A percentile compares a stretch with the other conserved stretches of the same genome.
These are phyloP conservation scores for Aythya baeri DNA, from an alignment of 2,113 vertebrate genomes.

Conservation along the genomic window DNA sequence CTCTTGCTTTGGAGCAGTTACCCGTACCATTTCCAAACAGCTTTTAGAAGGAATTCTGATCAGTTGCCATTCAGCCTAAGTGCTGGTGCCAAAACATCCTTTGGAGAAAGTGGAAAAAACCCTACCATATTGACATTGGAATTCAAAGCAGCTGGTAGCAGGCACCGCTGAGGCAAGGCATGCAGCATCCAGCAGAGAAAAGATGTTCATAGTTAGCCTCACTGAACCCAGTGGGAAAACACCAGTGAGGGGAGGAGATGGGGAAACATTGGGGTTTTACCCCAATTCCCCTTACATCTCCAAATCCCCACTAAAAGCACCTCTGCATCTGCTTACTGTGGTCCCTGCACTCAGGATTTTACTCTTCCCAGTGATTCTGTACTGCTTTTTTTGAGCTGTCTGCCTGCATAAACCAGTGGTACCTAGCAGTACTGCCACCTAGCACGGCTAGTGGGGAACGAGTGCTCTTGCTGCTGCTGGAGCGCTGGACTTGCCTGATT, in stretches of 20 bases:
- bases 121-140: neutral
- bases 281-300: neutral
- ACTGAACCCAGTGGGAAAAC: neutral
- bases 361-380: neutral
- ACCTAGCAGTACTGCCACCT: neutral
- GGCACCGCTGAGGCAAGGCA: neutral
- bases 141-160: neutral
- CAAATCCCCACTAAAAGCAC: neutral
- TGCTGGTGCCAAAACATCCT: neutral
- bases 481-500: neutral
- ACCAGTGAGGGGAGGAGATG: neutral
- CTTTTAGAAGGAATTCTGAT: neutral
- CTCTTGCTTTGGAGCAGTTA: neutral
- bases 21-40: neutral
- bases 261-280: neutral
- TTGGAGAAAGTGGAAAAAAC: neutral
- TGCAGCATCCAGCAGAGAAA: neutral
- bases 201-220: neutral
- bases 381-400: neutral
- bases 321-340: neutral
- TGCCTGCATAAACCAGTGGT: neutral
- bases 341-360: neutral
- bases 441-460: neutral
- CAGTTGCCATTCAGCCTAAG: neutral
- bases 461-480: neutral